A percentile compares a stretch with the other conserved stretches of the same genome.
Evolutionary conservation across 2,113 vertebrate genomes (phyloP).

Genomic region (Cranoglanis bouderius): DNA sequence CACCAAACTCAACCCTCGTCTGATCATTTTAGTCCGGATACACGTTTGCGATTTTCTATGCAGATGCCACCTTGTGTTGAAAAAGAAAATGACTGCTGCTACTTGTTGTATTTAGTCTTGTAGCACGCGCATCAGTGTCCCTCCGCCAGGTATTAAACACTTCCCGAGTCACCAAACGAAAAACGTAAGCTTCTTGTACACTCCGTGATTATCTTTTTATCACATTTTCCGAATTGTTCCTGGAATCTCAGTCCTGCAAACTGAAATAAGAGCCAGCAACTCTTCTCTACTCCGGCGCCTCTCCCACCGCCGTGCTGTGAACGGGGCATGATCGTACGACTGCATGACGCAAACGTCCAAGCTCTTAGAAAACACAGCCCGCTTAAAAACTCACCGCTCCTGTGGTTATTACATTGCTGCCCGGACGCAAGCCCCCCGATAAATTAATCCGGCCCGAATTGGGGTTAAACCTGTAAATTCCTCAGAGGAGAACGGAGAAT

Average conservation of each 20-base stretch:
- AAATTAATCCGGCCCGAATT: background rate
- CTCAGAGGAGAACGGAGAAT: too few species aligned
- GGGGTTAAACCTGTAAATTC: background rate
- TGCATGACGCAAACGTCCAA: background rate
- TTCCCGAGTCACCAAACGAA: background rate
- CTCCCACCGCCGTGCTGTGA: background rate
- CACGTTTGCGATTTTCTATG: background rate
- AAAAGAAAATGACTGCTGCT: background rate
- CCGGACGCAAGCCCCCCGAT: too few species aligned
- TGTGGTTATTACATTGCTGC: too few species aligned
- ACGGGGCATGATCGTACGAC: too few species aligned
- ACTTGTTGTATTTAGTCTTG: background rate
- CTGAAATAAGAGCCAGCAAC: background rate
- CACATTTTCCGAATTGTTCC: too few species aligned
- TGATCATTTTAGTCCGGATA: background rate
- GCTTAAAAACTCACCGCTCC: too few species aligned
- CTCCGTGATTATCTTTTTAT: background rate
- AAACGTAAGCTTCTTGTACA: background rate
- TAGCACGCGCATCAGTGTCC: background rate
- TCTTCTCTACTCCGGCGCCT: background rate
- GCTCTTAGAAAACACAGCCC: background rate
- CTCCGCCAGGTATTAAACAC: background rate
- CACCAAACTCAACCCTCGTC: background rate
- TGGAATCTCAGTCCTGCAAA: too few species aligned
- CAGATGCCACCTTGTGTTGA: background rate